Conservation (phyloP, 2,888 invertebrate genomes). For the Chloromyia formosa region DNA sequence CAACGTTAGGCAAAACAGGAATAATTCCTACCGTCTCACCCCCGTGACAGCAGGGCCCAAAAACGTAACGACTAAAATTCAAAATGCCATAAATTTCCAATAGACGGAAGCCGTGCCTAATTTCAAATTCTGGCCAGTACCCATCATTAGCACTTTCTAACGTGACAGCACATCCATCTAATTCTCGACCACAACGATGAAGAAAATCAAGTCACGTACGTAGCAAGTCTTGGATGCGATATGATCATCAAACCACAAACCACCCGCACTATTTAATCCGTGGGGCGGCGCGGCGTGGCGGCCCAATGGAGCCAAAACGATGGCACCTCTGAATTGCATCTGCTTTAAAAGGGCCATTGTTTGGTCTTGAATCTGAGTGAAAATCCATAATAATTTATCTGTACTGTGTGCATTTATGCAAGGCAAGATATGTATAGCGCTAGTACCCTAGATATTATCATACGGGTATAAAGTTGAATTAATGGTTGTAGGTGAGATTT, state of each 20-base stretch:
- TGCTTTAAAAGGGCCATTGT: too few relatives aligned
- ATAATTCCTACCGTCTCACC: not conserved
- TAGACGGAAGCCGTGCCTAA: slow-evolving; percentile 7
- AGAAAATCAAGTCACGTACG: slow-evolving; percentile 31
- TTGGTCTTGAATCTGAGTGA: not conserved
- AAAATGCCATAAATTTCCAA: slow-evolving; percentile 5
- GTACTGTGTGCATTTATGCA: too few relatives aligned
- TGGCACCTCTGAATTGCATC: too few relatives aligned
- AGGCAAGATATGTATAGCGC: not conserved
- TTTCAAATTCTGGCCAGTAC: slow-evolving; percentile 16
- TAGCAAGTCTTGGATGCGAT: not conserved
- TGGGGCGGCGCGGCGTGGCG: not conserved
- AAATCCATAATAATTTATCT: not conserved
- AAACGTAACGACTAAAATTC: not conserved
- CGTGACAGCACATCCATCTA: slow-evolving; percentile 28
- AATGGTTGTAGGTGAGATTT: slow-evolving; percentile 42
- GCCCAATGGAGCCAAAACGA: too few relatives aligned
- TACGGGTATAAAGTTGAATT: slow-evolving; percentile 8
- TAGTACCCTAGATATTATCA: slow-evolving; percentile 1
- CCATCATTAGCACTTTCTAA: slow-evolving; percentile 26
- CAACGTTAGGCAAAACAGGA: too few relatives aligned
- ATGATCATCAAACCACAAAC: slow-evolving; percentile 25
- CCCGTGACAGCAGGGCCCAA: not conserved
- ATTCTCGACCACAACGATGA: not conserved
- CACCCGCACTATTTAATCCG: slow-evolving; percentile 12